phyloP scores from a whole-genome alignment of 2,113 vertebrate genomes.

The Centropristis striata region DNA sequence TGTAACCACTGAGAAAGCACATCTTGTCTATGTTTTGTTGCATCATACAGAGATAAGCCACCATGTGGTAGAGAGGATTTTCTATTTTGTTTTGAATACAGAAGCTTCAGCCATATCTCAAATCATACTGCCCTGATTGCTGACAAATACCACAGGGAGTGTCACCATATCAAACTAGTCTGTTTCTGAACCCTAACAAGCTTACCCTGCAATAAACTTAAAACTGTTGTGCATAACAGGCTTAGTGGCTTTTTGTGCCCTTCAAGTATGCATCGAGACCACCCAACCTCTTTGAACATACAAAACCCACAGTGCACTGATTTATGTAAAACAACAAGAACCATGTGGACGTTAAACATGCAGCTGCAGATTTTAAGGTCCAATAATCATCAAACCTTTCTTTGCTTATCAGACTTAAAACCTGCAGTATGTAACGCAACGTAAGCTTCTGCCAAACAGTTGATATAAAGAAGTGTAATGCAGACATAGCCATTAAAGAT shows the following conservation, averaged over 20 bases:
- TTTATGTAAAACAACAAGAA: slow-evolving; percentile 43
- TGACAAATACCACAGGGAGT: slow-evolving; percentile 56
- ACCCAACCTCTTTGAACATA: slow-evolving; percentile 38
- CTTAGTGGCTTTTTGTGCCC: slow-evolving; percentile 37
- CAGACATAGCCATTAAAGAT: slow-evolving; percentile 12
- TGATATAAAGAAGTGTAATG: slow-evolving; percentile 3
- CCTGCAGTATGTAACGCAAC: neutral
- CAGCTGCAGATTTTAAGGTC: slow-evolving; percentile 36
- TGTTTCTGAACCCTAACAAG: slow-evolving; percentile 33
- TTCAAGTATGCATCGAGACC: slow-evolving; percentile 42
- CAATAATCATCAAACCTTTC: slow-evolving; percentile 33
- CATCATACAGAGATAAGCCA: slow-evolving; percentile 65
- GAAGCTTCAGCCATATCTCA: slow-evolving; percentile 57
- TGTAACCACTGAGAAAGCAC: slow-evolving; percentile 45
- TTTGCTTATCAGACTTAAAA: slow-evolving; percentile 34
- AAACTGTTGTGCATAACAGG: slow-evolving; percentile 26
- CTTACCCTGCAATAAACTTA: slow-evolving; percentile 52
- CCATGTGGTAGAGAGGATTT: slow-evolving; percentile 59
- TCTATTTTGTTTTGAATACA: slow-evolving; percentile 70
- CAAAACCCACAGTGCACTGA: slow-evolving; percentile 27
- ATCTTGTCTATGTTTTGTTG: slow-evolving; percentile 55
- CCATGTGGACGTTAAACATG: slow-evolving; percentile 29
- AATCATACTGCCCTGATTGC: slow-evolving; percentile 41
- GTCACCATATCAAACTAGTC: slow-evolving; percentile 42
- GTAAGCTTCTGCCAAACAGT: slow-evolving; percentile 5